phyloP scores from a whole-genome alignment of 2,888 invertebrate genomes.

The Lasioglossum villosulum region DNA sequence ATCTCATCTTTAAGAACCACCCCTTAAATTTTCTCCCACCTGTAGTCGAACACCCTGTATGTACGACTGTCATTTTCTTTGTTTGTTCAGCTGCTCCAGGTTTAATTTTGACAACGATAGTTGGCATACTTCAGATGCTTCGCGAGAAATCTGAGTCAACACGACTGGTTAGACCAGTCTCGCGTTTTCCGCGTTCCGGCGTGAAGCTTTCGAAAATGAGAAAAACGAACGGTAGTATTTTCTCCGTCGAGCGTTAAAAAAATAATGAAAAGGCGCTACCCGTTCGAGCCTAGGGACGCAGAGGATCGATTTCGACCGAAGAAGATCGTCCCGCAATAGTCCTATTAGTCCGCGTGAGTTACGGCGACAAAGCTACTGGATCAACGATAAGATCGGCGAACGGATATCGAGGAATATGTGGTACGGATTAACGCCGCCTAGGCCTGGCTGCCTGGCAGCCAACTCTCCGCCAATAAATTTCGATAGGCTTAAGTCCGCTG shows the following conservation, averaged over 20 bases:
- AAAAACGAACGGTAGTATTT: neutral
- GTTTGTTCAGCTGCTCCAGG: too few species aligned
- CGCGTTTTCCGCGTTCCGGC: neutral
- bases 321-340: constrained; percentile 57
- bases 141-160: too few species aligned
- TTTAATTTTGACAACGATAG: neutral
- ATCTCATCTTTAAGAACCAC: too few species aligned
- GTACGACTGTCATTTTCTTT: too few species aligned
- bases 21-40: too few species aligned
- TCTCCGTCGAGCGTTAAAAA: neutral
- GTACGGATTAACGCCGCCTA: constrained; percentile 54
- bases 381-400: constrained; percentile 60
- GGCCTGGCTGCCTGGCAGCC: constrained; percentile 24
- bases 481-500: constrained; percentile 55
- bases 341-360: constrained; percentile 63
- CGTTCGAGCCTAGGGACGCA: neutral
- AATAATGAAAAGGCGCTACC: neutral
- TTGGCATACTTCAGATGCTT: neutral
- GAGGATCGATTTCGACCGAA: constrained; percentile 55
- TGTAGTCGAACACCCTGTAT: too few species aligned
- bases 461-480: constrained; percentile 57
- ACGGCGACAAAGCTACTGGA: constrained; percentile 58
- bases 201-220: neutral
- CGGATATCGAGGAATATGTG: constrained; percentile 54
- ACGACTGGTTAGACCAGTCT: too few species aligned